Base-by-base conservation (phyloP, 2,888 invertebrate genomes). In the Leptothorax acervorum region DNA sequence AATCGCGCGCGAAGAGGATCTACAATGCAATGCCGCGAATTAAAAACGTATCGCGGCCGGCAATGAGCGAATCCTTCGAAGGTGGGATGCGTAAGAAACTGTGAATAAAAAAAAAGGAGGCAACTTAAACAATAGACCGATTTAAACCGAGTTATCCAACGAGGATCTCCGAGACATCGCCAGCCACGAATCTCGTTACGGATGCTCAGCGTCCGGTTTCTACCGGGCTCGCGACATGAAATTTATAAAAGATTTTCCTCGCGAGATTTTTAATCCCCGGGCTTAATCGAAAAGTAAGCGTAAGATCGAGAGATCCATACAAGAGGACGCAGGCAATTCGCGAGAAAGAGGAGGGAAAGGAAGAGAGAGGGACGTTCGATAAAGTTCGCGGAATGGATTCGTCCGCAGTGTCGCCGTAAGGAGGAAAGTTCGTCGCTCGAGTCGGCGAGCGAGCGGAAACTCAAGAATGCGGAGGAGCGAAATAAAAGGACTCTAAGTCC, bases 401-500 rank as follows among this genome's bases (percentile, higher is more conserved):
- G 76, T 86, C 65, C 73, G 85, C 75, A 83, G 86, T 83, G 84
- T 83, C 84, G 81, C 70, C 62, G 83, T 81, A 60, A 71, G 84
- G 86, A 87, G 85, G 73, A 90, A 90, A 90, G 86, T 90, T 86
- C 90, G 84, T 84, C 42, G 84, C 57, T 60, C 60, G 79, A 79
- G 79, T 82, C 82, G 62, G 88, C 74, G 81, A 78, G 84, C 84
- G 86, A 89, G 76, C 90, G 90, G 87, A 91, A 91, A 91, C 89
- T 88, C 86, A 91, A 91, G 92, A 93, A 93, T 92, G 93, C 91
- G 86, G 73, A 81, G 71, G 89, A 91, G 90, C 86, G 86, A 92
- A 92, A 92, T 92, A 92, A 92, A 93, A 92, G 91, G 89, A 90
- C 87, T 87, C 71, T 82, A 91, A 90, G 89, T 89, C 90, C 87